Conservation (phyloP, 1,140 invertebrate genomes). For the Pogonomyrmex barbatus region DNA sequence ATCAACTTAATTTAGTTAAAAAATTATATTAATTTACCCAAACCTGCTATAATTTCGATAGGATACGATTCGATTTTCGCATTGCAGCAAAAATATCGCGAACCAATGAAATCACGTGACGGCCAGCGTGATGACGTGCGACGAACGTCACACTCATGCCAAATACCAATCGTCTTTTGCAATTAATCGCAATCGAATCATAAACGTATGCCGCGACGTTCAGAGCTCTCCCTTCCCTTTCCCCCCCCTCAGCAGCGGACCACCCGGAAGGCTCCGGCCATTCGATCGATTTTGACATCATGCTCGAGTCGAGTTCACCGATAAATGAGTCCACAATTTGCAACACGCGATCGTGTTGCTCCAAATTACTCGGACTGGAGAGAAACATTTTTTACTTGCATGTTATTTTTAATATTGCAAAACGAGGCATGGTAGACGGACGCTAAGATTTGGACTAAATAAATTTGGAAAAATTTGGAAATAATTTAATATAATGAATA, state of each 20-base stretch:
- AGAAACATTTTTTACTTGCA: background rate
- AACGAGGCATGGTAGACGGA: background rate
- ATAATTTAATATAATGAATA: too few relatives aligned
- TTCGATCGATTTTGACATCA: slow-evolving; percentile 21
- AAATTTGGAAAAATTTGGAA: too few relatives aligned
- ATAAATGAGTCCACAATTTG: background rate
- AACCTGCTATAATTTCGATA: background rate
- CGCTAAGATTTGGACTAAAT: too few relatives aligned
- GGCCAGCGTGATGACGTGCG: background rate
- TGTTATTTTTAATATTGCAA: background rate
- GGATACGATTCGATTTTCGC: slow-evolving; percentile 7
- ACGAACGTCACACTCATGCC: slow-evolving; percentile 21
- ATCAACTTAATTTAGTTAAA: too few relatives aligned
- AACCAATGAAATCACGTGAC: background rate
- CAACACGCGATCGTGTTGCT: background rate
- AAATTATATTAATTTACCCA: too few relatives aligned
- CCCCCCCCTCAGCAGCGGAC: background rate
- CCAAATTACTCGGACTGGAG: background rate
- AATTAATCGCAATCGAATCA: slow-evolving; percentile 34
- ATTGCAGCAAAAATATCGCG: background rate
- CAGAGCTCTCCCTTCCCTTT: background rate
- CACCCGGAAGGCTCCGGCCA: background rate
- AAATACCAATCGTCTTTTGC: slow-evolving; percentile 19
- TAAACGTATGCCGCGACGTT: background rate
- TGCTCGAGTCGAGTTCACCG: background rate